A percentile compares a stretch with the other conserved stretches of the same genome.
These are phyloP conservation scores for Neocrepidodera transversa DNA, from an alignment of 2,888 invertebrate species.

Conservation along the genomic window DNA sequence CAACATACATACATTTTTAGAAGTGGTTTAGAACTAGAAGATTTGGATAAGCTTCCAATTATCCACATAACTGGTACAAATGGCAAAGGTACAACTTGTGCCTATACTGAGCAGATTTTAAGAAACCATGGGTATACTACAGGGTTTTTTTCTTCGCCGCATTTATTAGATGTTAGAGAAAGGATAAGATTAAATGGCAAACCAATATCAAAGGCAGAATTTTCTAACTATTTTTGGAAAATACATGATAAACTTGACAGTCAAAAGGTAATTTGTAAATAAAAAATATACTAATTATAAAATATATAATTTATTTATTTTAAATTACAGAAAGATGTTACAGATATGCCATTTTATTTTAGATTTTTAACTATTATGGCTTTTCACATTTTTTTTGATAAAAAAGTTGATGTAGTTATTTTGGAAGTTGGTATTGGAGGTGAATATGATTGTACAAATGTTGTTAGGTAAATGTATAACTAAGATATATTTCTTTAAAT, in stretches of 20 bases:
- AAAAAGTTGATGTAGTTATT: conserved; percentile 90
- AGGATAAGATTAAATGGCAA: conserved; percentile 87
- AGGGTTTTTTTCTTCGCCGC: conserved; percentile 96
- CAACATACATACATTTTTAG: conserved; percentile 52
- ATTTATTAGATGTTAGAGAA: conserved; percentile 90
- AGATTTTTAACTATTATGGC: conserved; percentile 92
- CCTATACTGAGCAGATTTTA: conserved; percentile 89
- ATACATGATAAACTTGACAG: conserved; percentile 72
- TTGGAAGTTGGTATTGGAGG: conserved; percentile 99
- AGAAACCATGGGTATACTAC: conserved; percentile 84
- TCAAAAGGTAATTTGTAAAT: conserved; percentile 56
- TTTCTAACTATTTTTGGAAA: conserved; percentile 82
- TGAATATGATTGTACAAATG: conserved; percentile 91
- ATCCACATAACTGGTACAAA: conserved; percentile 98
- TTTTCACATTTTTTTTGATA: conserved; percentile 83
- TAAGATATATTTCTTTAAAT: too few relatives aligned
- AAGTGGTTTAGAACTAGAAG: conserved; percentile 69
- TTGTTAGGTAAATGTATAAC: conserved; percentile 69
- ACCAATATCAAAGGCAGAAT: conserved; percentile 76
- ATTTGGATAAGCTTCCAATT: conserved; percentile 77
- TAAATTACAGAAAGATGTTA: conserved; percentile 62
- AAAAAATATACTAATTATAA: not conserved
- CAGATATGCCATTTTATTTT: conserved; percentile 93
- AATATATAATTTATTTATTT: not conserved
- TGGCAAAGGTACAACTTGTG: conserved; percentile 97